These are phyloP conservation scores for Tenthredo mesomela DNA, from an alignment of 2,888 invertebrate species.

Conservation along the genomic window DNA sequence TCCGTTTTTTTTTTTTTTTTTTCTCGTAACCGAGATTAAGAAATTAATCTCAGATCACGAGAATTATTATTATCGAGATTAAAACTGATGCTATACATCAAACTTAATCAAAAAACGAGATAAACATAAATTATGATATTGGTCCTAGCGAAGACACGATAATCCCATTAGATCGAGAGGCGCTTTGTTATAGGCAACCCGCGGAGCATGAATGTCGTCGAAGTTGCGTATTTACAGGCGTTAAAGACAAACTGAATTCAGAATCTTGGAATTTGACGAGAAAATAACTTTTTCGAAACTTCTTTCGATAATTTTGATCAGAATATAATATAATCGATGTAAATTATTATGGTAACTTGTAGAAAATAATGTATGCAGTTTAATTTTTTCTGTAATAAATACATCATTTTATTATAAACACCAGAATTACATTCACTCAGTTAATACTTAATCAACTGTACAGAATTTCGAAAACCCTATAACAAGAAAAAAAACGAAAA, in stretches of 20 bases:
- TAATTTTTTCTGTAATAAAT: conserved; percentile 15
- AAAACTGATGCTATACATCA: background rate
- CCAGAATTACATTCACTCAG: conserved; percentile 4
- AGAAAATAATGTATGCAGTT: background rate
- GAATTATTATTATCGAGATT: background rate
- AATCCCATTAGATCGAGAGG: background rate
- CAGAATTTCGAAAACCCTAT: conserved; percentile 15
- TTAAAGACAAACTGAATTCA: background rate
- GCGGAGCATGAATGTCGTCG: background rate
- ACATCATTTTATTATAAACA: conserved; percentile 46
- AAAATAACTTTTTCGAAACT: background rate
- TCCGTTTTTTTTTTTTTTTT: no score
- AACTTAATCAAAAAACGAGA: background rate
- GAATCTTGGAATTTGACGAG: background rate
- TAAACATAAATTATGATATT: background rate
- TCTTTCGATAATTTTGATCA: background rate
- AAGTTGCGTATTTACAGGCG: background rate
- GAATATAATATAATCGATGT: no score
- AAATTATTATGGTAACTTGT: background rate
- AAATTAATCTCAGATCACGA: background rate
- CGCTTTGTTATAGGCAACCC: background rate
- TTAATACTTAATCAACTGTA: conserved; percentile 27
- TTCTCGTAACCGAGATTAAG: background rate
- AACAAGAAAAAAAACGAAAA: background rate
- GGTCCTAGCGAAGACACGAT: background rate